These are phyloP conservation scores for Rhinogobius similis DNA, from an alignment of 2,113 vertebrate species.

Conservation along the genomic window DNA sequence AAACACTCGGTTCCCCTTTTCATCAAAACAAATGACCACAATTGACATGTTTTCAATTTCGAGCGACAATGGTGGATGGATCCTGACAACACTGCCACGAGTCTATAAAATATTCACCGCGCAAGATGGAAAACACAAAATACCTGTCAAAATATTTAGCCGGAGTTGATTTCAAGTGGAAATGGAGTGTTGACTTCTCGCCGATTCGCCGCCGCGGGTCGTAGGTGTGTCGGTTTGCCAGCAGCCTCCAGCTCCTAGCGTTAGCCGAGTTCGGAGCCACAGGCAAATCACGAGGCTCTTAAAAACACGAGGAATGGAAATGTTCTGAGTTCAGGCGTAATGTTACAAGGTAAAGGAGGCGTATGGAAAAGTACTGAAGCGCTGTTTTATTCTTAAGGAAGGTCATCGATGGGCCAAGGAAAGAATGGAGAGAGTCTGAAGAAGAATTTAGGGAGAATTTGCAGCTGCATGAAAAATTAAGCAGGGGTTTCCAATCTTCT, in stretches of 20 bases:
- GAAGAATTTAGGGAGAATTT: too few species aligned
- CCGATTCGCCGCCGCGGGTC: background rate
- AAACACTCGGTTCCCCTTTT: background rate
- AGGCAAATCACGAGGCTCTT: background rate
- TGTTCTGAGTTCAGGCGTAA: background rate
- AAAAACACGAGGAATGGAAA: background rate
- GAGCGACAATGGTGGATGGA: background rate
- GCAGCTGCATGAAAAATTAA: too few species aligned
- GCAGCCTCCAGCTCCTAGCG: background rate
- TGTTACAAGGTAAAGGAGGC: background rate
- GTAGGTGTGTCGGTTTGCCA: background rate
- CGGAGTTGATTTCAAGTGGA: background rate
- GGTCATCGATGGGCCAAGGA: background rate
- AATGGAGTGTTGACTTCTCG: background rate
- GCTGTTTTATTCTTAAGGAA: background rate
- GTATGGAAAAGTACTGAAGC: background rate
- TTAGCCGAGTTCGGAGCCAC: background rate
- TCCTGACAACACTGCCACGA: background rate
- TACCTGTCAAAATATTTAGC: constrained; percentile 2
- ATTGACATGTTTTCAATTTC: background rate
- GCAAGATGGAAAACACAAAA: background rate
- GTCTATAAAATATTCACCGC: background rate
- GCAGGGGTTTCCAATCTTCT: too few species aligned
- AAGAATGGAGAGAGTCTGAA: background rate
- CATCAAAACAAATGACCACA: background rate